Evolutionary conservation across 2,113 vertebrate species (phyloP).

Genomic region (Dolichotis patagonum): DNA sequence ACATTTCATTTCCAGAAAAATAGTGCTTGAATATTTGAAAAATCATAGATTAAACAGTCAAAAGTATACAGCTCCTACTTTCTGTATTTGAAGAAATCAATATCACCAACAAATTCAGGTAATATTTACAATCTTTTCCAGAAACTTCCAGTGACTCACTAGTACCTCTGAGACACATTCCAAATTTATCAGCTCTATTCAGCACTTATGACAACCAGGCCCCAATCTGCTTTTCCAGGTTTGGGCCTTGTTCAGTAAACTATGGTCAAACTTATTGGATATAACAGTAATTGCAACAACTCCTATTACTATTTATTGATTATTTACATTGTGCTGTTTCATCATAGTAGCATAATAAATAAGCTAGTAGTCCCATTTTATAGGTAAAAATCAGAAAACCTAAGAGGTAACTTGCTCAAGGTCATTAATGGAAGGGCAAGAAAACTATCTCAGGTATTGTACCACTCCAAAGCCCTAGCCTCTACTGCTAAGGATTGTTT

Average conservation of each 20-base stretch:
- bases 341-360: conserved; percentile 6
- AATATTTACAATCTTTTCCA: background rate
- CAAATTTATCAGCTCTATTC: background rate
- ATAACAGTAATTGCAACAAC: background rate
- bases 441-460: background rate
- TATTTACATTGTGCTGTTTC: conserved; percentile 21
- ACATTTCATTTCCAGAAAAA: conserved; percentile 15
- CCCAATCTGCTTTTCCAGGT: background rate
- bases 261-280: background rate
- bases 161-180: background rate
- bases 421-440: background rate
- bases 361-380: conserved; percentile 3
- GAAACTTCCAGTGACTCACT: background rate
- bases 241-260: background rate
- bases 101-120: background rate
- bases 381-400: conserved; percentile 38
- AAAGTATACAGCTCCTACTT: background rate
- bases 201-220: background rate
- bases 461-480: background rate
- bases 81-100: background rate
- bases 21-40: conserved; percentile 25
- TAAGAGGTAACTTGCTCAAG: background rate
- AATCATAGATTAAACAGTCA: background rate
- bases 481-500: background rate
- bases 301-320: background rate